Conservation (phyloP, 1,140 invertebrate species). For the Caenorhabditis elegans region WBcel235 BX284606.5:10675501-10676000, state of each 20-base stretch:
- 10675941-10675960: conserved; percentile 4
- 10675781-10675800: background rate
- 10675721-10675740: too few relatives aligned
- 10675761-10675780: background rate
- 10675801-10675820: background rate
- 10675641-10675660: background rate
- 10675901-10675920: background rate
- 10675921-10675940: background rate
- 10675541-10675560: background rate
- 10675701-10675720: too few relatives aligned
- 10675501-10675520: background rate
- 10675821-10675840: background rate
- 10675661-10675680: too few relatives aligned
- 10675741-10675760: too few relatives aligned
- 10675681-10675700: too few relatives aligned
- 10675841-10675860: background rate
- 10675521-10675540: background rate
- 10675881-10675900: conserved; percentile 22
- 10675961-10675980: conserved; percentile 3
- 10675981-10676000: conserved; percentile 44
- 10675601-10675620: background rate
- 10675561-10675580: background rate
- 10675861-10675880: background rate
- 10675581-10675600: conserved; percentile 28
- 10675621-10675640: background rate